Evolutionary conservation across 2,888 invertebrate species (phyloP).

Genomic region (Drosophila antonietae): DNA sequence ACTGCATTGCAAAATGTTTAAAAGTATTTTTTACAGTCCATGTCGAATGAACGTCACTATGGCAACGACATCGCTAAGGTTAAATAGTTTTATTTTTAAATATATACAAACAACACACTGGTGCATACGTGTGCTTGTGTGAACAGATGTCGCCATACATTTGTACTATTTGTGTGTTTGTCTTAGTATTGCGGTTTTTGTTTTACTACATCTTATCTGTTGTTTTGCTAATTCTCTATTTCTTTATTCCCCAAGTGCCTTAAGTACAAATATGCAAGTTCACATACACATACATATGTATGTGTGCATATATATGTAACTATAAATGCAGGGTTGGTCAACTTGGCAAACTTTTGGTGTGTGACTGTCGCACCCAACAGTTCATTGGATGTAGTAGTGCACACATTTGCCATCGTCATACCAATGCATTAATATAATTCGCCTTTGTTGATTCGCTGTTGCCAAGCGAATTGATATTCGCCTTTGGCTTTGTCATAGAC

Average conservation of each 20-base stretch:
- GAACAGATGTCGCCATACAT: constrained; percentile 16
- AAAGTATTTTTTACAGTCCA: constrained; percentile 4
- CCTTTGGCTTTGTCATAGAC: constrained; percentile 21
- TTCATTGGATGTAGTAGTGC: constrained; percentile 41
- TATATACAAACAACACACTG: constrained; percentile 10
- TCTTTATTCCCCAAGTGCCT: constrained; percentile 45
- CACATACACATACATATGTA: no score
- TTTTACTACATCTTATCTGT: constrained; percentile 54
- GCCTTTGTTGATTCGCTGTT: constrained; percentile 48
- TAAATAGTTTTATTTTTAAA: constrained; percentile 77
- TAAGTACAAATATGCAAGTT: background rate
- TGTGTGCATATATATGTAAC: background rate
- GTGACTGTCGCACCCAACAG: constrained; percentile 51
- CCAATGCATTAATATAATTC: constrained; percentile 22
- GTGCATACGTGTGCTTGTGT: constrained; percentile 7
- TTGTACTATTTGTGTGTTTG: background rate
- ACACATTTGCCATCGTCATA: constrained; percentile 22
- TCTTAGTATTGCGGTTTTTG: constrained; percentile 16
- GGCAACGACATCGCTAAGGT: constrained; percentile 66
- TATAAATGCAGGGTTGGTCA: constrained; percentile 34
- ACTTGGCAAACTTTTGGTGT: constrained; percentile 37
- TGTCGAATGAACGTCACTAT: constrained; percentile 59
- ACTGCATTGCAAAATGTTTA: constrained; percentile 29
- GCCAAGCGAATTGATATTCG: constrained; percentile 51
- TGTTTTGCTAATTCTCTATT: constrained; percentile 48